phyloP scores from a whole-genome alignment of 2,888 invertebrate species.

The Coecobrya sp. region DNA sequence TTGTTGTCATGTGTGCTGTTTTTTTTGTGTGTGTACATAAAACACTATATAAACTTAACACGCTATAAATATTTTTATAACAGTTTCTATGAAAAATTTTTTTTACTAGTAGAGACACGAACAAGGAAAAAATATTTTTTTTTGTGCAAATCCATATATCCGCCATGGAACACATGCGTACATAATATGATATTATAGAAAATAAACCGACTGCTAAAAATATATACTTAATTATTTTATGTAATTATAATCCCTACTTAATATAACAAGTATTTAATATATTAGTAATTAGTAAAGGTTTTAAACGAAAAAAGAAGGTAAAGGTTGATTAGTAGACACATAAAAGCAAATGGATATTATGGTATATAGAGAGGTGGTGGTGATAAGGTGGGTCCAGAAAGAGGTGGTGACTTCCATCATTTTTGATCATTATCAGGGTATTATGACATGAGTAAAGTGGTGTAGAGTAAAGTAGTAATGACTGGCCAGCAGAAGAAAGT shows the following conservation, averaged over 20 bases:
- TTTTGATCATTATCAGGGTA: too few relatives aligned
- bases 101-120: too few relatives aligned
- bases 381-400: not conserved
- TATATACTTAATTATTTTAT: not conserved
- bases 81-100: too few relatives aligned
- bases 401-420: not conserved
- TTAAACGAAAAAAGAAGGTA: too few relatives aligned
- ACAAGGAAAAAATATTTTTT: too few relatives aligned
- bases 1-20: not conserved
- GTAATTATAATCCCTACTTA: not conserved
- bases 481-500: slow-evolving; percentile 35
- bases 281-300: too few relatives aligned
- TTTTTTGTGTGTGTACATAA: not conserved
- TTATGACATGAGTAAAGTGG: slow-evolving; percentile 44
- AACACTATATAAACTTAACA: not conserved
- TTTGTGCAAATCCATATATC: too few relatives aligned
- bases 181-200: not conserved
- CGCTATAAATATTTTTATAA: too few relatives aligned
- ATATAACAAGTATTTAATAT: too few relatives aligned
- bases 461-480: not conserved
- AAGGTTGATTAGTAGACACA: too few relatives aligned
- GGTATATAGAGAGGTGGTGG: too few relatives aligned
- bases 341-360: too few relatives aligned
- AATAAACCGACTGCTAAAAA: not conserved
- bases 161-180: not conserved